Conservation (phyloP, 2,888 invertebrate genomes). For the Rhagonycha lutea region DNA sequence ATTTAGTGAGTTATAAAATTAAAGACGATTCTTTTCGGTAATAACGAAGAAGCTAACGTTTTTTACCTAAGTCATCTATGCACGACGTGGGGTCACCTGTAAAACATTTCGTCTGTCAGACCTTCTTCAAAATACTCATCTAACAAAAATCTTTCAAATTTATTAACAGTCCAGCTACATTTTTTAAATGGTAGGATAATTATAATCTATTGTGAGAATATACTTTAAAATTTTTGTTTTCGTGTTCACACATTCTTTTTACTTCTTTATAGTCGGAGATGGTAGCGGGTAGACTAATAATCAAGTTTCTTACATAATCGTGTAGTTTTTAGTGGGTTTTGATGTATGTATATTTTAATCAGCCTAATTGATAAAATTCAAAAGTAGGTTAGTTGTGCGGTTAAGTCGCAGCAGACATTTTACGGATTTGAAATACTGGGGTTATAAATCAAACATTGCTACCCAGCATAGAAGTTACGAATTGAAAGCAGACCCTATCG, state of each 20-base stretch:
- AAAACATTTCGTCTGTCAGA: slow-evolving; percentile 27
- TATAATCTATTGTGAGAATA: neutral
- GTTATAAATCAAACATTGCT: slow-evolving; percentile 23
- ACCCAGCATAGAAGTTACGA: slow-evolving; percentile 10
- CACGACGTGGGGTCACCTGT: slow-evolving; percentile 29
- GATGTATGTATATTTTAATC: neutral
- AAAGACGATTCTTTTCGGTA: neutral
- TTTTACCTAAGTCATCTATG: slow-evolving; percentile 5
- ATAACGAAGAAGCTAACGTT: neutral
- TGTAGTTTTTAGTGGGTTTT: too few species aligned
- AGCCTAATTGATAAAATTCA: neutral
- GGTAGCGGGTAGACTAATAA: neutral
- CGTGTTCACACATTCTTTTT: neutral
- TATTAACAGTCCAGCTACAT: neutral
- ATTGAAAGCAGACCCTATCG: slow-evolving; percentile 7
- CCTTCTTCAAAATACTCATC: slow-evolving; percentile 24
- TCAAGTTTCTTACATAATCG: neutral
- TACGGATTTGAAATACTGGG: neutral
- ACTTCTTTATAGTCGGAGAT: neutral
- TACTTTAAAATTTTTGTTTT: neutral
- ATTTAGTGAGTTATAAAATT: neutral
- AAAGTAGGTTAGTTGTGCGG: neutral
- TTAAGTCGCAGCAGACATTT: too few species aligned
- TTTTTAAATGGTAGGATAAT: neutral
- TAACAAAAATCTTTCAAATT: slow-evolving; percentile 10